These are phyloP conservation scores for Chloroceryle aenea DNA, from an alignment of 2,113 vertebrate species.

Conservation along the genomic window DNA sequence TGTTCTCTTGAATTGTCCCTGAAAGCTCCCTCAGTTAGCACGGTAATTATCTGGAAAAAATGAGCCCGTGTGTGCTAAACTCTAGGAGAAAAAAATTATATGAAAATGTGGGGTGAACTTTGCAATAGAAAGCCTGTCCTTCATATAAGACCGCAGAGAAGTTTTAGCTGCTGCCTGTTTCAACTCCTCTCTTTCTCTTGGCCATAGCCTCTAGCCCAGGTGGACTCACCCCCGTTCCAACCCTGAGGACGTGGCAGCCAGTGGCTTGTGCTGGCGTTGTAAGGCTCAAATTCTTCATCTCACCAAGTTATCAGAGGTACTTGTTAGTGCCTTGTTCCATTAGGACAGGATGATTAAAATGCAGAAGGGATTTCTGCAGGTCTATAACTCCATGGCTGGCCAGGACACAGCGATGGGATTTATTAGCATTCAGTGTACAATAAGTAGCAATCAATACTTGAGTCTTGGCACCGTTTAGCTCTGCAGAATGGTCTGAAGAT, in stretches of 20 bases:
- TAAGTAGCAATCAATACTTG: slow-evolving; percentile 53
- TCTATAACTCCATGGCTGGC: background rate
- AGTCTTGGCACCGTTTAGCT: slow-evolving; percentile 18
- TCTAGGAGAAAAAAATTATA: background rate
- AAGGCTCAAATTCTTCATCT: background rate
- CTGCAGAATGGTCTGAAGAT: slow-evolving; percentile 35
- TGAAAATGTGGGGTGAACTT: background rate
- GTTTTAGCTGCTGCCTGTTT: background rate
- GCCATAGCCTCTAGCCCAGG: background rate
- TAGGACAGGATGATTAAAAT: background rate
- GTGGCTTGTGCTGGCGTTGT: background rate
- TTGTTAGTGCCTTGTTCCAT: background rate
- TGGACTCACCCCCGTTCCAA: background rate
- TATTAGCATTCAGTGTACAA: slow-evolving; percentile 7
- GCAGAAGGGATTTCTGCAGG: background rate
- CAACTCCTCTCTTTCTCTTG: background rate
- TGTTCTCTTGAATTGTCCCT: background rate
- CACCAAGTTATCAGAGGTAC: background rate
- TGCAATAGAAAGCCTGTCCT: background rate
- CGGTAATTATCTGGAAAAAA: background rate
- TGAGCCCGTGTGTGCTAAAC: background rate
- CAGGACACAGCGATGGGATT: background rate
- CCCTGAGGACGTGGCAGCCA: background rate
- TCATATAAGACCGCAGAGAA: accelerated
- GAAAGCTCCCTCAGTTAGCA: background rate